phyloP scores from a whole-genome alignment of 2,888 invertebrate genomes.

The Megaustenia siamemsis region DNA sequence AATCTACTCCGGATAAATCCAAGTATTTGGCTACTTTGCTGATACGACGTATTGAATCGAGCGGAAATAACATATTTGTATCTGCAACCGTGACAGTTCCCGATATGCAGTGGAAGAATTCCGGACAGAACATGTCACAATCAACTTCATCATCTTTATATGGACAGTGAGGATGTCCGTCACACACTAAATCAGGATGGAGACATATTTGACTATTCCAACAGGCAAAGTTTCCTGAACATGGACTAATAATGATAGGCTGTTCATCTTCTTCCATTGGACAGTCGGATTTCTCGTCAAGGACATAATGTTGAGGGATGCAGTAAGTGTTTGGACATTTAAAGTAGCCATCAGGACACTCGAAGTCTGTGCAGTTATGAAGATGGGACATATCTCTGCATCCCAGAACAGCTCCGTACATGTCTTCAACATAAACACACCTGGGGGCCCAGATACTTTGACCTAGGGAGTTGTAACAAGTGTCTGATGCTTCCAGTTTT shows the following conservation, averaged over 20 bases:
- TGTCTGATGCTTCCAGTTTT: not conserved
- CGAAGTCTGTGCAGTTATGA: slow-evolving; percentile 18
- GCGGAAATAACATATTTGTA: not conserved
- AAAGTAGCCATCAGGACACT: slow-evolving; percentile 29
- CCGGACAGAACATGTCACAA: slow-evolving; percentile 27
- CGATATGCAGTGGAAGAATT: slow-evolving; percentile 14
- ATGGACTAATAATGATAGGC: not conserved
- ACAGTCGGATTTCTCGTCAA: slow-evolving; percentile 20
- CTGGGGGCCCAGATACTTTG: not conserved
- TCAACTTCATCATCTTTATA: slow-evolving; percentile 33
- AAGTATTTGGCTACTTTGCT: not conserved
- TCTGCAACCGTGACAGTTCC: not conserved
- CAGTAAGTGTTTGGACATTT: slow-evolving; percentile 29
- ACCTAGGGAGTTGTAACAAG: not conserved
- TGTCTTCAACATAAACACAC: not conserved
- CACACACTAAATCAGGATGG: slow-evolving; percentile 41
- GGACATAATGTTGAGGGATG: slow-evolving; percentile 38
- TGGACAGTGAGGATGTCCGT: slow-evolving; percentile 33
- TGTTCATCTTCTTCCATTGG: slow-evolving; percentile 36
- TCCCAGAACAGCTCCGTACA: not conserved
- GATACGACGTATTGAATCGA: not conserved
- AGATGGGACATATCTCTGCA: slow-evolving; percentile 27
- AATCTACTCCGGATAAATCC: slow-evolving; percentile 15
- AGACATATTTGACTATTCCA: slow-evolving; percentile 32
- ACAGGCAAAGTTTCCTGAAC: slow-evolving; percentile 37